Base-by-base conservation (phyloP, 2,797 vertebrate species). In the Lerista edwardsae region DNA sequence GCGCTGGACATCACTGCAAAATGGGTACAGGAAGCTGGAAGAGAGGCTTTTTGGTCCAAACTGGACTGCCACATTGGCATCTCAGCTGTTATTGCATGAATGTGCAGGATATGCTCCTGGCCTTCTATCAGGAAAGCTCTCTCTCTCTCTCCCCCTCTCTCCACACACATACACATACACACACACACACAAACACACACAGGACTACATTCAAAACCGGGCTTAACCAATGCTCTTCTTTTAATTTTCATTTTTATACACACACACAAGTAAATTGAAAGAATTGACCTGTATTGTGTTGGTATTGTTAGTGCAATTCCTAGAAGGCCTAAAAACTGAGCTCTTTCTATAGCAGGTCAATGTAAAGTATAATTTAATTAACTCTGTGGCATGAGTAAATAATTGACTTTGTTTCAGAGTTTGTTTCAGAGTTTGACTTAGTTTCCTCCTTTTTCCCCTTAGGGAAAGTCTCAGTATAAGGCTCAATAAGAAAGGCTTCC, bases 351-450 rank as follows among this genome's bases (percentile, higher is more conserved):
- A n/a, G 11, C n/a, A 15, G 41, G 44, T 51, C 72, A 74, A 19
- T 19, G n/a, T 74, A 74, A 74, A 74, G 72, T 74, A 27, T 74
- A 74, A 74, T 51, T 61, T 44, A 61, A 72, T 72, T 31, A 81
- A 72, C 69, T 62, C n/a, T 64, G 51, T 55, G 25, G 36, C 34
- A 62, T 41, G 14, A 36, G 27, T 41, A 78, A 78, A 44, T 78
- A 41, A 57, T 62, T 39, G 19, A 36, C 51, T 47, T 73, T 75
- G 31, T 81, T 41, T 73, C 36, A 81, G 68, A 81, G 36, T 55
- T 14, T 73, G 61, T 55, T 11, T 55, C 15, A 55, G n/a, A n/a
- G n/a, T n/a, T n/a, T 44, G 41, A 44, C 41, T 44, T 4, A 44
- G 41, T 8, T 44, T 17, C 51, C 51, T 44, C 51, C 51, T 17